These are phyloP conservation scores for Brachyhypopomus gauderio DNA, from an alignment of 2,113 vertebrate species.

Conservation along the genomic window DNA sequence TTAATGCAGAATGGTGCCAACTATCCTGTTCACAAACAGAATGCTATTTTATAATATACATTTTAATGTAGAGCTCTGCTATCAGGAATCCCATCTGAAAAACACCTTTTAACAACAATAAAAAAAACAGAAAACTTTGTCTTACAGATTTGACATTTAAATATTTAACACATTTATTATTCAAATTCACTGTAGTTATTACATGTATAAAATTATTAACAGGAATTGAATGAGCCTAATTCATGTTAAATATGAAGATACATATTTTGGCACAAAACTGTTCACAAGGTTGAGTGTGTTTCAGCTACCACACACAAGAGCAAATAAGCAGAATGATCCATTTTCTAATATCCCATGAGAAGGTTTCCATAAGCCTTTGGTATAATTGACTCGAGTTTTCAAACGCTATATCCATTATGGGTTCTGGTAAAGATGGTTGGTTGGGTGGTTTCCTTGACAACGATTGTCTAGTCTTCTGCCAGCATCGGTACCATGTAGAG, in stretches of 20 bases:
- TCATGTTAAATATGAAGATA: not conserved
- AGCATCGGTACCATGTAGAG: constrained; percentile 49
- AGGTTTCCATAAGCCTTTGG: not conserved
- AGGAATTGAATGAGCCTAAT: not conserved
- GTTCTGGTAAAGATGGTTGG: constrained; percentile 45
- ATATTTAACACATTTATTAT: too few relatives aligned
- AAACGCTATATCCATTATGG: constrained; percentile 48
- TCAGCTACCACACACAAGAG: not conserved
- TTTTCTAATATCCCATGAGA: constrained; percentile 24
- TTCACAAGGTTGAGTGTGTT: too few relatives aligned
- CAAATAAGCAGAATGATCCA: not conserved
- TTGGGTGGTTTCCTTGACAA: constrained; percentile 62
- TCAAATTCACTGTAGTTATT: too few relatives aligned
- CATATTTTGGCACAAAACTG: not conserved
- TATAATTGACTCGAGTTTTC: constrained; percentile 38
- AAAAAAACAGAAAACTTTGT: too few relatives aligned
- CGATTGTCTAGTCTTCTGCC: constrained; percentile 56
- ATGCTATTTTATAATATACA: not conserved
- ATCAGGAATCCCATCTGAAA: too few relatives aligned
- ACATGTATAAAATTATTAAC: not conserved
- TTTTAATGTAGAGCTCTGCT: not conserved
- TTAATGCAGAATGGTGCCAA: constrained; percentile 5
- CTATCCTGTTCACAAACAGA: not conserved
- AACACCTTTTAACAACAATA: too few relatives aligned
- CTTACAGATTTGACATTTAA: too few relatives aligned